phyloP scores from a whole-genome alignment of 2,113 vertebrate species.

The Neotragus moschatus region DNA sequence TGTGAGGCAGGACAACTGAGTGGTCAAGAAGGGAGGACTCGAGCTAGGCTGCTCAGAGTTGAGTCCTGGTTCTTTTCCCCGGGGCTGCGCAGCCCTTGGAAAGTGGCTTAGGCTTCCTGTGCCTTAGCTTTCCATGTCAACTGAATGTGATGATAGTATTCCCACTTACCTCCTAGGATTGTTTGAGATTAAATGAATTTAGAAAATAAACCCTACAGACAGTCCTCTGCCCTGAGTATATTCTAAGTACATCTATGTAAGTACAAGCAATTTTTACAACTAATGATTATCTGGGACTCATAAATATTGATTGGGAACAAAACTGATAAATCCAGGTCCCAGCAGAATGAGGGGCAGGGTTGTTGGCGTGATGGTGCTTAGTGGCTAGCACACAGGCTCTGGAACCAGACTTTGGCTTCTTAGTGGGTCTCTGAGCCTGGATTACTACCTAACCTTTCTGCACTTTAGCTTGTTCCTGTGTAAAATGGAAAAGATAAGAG shows the following conservation, averaged over 20 bases:
- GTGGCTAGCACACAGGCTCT: rapidly evolving
- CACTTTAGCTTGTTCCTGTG: not conserved
- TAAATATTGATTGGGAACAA: not conserved
- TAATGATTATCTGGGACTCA: not conserved
- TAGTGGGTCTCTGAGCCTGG: not conserved
- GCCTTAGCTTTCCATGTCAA: not conserved
- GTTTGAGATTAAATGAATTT: not conserved
- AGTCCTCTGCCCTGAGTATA: not conserved
- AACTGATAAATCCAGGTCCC: not conserved
- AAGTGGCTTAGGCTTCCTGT: not conserved
- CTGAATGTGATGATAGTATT: not conserved
- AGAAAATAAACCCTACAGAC: not conserved
- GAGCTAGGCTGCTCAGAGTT: not conserved
- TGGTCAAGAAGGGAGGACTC: not conserved
- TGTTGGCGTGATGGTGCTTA: rapidly evolving
- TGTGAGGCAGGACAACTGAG: not conserved
- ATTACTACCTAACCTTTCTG: not conserved
- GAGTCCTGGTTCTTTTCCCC: not conserved
- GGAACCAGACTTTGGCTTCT: not conserved
- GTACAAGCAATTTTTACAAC: not conserved
- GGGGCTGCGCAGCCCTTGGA: not conserved
- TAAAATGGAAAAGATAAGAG: not conserved
- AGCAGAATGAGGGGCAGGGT: not conserved
- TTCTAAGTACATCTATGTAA: not conserved
- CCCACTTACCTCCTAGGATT: not conserved